Evolutionary conservation across 2,797 vertebrate genomes (phyloP), one percentile per base, ranked within the genome.

Genomic region (Gorsachius magnificus): DNA sequence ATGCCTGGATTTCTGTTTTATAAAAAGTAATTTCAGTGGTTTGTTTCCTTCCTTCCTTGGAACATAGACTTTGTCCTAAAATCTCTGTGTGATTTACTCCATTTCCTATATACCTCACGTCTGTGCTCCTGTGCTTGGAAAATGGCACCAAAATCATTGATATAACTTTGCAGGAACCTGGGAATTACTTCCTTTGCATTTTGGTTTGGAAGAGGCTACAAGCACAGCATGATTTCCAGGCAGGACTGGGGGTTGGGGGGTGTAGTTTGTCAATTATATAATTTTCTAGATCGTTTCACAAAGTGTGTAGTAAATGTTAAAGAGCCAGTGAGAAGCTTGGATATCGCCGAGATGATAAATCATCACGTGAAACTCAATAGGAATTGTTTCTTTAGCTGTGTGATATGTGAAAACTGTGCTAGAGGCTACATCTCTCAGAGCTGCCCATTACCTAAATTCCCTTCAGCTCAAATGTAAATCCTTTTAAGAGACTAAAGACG

Each of bases 401-500:
- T 93, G 85, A 90, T 95, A 91, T 72, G 87, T 76, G 89, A 95
- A 90, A 81, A 76, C 87, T 92, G 13, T 83, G 93, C 87, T 91
- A 75, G 95, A 92, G 95, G 94, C 94, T 82, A 96, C 41, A 72
- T 97, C 96, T 93, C 96, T 72, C 96, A 97, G 56, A 97, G 91
- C 91, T 96, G 91, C 97, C 96, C 94, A 97, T 94, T 96, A 94
- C 95, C 89, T 85, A 86, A 91, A 79, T 97, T 96, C 96, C 95
- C 95, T 91, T 94, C 94, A 82, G 84, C 96, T 97, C 79, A 95
- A 94, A 93, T 57, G 89, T 96, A 98, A 98, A 97, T 97, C 97
- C 97, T 97, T 96, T 97, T 87, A 96, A 95, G 92, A 96, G 92
- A 76, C 64, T 60, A 64, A 89, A 89, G 68, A 54, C 24, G 41